Evolutionary conservation across 2,888 invertebrate species (phyloP).

Genomic region (Gnatocerus cornutus): DNA sequence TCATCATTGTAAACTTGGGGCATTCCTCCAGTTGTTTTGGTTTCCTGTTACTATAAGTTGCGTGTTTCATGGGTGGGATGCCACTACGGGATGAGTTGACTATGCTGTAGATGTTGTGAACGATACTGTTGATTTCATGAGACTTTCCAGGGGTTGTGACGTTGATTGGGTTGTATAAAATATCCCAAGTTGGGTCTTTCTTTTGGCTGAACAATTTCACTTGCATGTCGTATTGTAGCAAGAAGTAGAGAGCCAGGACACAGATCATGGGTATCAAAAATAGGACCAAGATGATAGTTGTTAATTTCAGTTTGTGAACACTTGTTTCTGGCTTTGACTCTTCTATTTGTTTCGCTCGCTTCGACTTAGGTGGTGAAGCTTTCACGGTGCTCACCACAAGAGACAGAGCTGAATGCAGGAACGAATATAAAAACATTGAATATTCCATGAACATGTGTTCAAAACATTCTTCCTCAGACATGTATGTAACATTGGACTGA

Average conservation of each 20-base stretch:
- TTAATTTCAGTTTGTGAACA: conserved; percentile 45
- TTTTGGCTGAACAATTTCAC: conserved; percentile 8
- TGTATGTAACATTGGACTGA: conserved; percentile 25
- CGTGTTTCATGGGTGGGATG: conserved; percentile 15
- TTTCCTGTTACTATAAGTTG: no score
- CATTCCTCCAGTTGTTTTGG: conserved; percentile 21
- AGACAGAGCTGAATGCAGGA: conserved; percentile 63
- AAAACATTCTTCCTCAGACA: conserved; percentile 52
- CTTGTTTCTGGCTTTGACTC: conserved; percentile 14
- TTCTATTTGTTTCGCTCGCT: conserved; percentile 17
- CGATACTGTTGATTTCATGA: conserved; percentile 60
- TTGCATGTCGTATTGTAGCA: conserved; percentile 48
- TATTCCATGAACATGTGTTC: conserved; percentile 60
- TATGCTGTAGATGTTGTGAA: conserved; percentile 64
- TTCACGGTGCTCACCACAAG: conserved; percentile 60
- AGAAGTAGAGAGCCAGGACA: conserved; percentile 56
- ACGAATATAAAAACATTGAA: conserved; percentile 64
- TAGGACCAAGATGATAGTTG: conserved; percentile 47
- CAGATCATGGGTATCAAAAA: conserved; percentile 58
- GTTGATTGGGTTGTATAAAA: conserved; percentile 61
- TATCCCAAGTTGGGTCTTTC: conserved; percentile 51
- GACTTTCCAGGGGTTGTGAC: conserved; percentile 53
- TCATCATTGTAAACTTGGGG: conserved; percentile 14
- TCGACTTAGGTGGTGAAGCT: conserved; percentile 47
- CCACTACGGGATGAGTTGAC: conserved; percentile 51